Evolutionary conservation across 2,113 vertebrate genomes (phyloP).

Genomic region (Grammomys dolichurus): DNA sequence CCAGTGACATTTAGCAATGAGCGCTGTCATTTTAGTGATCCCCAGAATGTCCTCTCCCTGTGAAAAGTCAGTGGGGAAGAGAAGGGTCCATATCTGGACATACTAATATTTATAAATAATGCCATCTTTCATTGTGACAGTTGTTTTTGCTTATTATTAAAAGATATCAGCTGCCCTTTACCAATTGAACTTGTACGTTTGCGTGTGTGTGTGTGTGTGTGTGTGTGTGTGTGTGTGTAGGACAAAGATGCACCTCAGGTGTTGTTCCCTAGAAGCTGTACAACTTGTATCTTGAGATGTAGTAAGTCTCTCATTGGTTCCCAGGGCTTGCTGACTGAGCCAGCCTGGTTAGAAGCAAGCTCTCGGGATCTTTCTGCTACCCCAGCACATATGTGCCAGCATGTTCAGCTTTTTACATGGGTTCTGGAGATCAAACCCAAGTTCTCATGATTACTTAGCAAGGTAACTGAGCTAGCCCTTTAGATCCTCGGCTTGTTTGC

Average conservation of each 20-base stretch:
- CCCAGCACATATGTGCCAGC: neutral
- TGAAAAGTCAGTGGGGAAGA: neutral
- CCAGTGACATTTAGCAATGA: neutral
- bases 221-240: neutral
- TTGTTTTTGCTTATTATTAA: conserved; percentile 22
- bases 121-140: neutral
- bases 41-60: too few relatives aligned
- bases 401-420: neutral
- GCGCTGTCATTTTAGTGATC: neutral
- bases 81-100: neutral
- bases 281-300: neutral
- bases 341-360: neutral
- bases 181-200: neutral
- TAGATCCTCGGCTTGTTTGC: neutral
- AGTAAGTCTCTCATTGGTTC: neutral
- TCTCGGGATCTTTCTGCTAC: neutral
- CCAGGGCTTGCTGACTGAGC: neutral
- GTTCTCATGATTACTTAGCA: too few relatives aligned
- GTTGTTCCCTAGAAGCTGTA: too few relatives aligned
- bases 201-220: neutral
- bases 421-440: neutral
- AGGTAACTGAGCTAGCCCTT: neutral
- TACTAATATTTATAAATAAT: conserved; percentile 31
- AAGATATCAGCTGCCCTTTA: neutral
- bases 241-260: neutral